Conservation (phyloP, 2,797 vertebrate species). For the Merluccius polli region DNA sequence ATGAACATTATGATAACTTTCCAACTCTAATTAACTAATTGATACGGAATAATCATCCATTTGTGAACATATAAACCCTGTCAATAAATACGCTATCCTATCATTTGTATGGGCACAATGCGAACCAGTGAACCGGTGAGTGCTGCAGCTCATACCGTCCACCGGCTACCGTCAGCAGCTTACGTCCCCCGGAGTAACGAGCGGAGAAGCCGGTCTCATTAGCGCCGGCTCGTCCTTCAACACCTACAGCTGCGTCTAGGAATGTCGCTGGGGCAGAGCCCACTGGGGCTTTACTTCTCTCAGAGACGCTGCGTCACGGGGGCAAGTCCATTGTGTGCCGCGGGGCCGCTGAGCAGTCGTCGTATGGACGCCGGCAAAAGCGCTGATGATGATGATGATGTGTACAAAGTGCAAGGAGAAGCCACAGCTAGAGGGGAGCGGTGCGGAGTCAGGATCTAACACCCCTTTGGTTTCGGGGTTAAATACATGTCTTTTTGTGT, state of each 20-base stretch:
- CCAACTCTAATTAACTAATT: background rate
- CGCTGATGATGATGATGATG: too few relatives aligned
- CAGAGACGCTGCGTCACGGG: background rate
- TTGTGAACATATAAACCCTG: background rate
- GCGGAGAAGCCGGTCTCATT: background rate
- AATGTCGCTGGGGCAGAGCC: background rate
- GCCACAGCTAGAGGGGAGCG: conserved; percentile 68
- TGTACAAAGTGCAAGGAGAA: conserved; percentile 52
- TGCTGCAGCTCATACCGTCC: background rate
- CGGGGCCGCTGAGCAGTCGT: background rate
- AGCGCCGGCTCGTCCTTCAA: conserved; percentile 3
- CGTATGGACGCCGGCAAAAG: too few relatives aligned
- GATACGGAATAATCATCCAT: background rate
- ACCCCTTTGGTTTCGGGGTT: background rate
- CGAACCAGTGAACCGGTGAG: background rate
- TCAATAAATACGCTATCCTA: conserved; percentile 1
- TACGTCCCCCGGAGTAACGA: background rate
- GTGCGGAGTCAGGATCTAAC: conserved; percentile 50
- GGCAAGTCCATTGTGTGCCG: background rate
- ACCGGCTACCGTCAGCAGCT: too few relatives aligned
- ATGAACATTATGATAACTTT: background rate
- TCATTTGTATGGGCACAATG: background rate
- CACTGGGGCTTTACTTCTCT: background rate
- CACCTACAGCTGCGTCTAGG: conserved; percentile 6
- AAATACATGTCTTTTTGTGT: background rate